A percentile compares a stretch with the other conserved stretches of the same genome.
Evolutionary conservation across 2,888 invertebrate genomes (phyloP).

Genomic region (Philopedon plagiatum): DNA sequence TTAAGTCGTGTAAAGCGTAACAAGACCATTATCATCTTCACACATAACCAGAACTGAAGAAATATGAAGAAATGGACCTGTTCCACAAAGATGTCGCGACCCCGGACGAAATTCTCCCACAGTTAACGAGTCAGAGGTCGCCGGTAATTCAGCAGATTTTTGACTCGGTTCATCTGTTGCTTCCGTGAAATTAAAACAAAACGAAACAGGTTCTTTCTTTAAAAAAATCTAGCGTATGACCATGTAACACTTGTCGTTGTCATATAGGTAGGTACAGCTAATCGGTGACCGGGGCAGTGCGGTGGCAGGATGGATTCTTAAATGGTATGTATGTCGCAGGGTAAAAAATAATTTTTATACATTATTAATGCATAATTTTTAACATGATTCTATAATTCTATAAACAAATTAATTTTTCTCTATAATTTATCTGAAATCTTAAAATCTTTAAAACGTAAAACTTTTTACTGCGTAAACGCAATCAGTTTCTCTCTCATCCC

Average conservation of each 20-base stretch:
- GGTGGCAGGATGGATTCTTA: background rate
- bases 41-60: conserved; percentile 24
- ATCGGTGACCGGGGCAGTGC: background rate
- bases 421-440: no score
- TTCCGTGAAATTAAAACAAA: conserved; percentile 35
- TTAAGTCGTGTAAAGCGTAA: conserved; percentile 22
- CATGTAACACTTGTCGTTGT: conserved; percentile 37
- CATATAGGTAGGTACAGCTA: background rate
- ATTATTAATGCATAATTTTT: no score
- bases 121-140: conserved; percentile 57
- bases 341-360: no score
- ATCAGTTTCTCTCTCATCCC: no score
- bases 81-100: conserved; percentile 36
- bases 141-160: conserved; percentile 32
- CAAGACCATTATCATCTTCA: conserved; percentile 34
- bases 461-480: no score
- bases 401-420: no score
- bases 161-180: conserved; percentile 15
- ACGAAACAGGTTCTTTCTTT: conserved; percentile 12
- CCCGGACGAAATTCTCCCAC: conserved; percentile 59
- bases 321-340: no score
- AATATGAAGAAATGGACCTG: conserved; percentile 51
- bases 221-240: background rate
- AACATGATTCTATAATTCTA: no score
- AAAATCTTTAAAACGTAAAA: no score